Evolutionary conservation across 1,140 invertebrate species (phyloP), one percentile per base, ranked within the genome.

Genomic region (Solen grandis): DNA sequence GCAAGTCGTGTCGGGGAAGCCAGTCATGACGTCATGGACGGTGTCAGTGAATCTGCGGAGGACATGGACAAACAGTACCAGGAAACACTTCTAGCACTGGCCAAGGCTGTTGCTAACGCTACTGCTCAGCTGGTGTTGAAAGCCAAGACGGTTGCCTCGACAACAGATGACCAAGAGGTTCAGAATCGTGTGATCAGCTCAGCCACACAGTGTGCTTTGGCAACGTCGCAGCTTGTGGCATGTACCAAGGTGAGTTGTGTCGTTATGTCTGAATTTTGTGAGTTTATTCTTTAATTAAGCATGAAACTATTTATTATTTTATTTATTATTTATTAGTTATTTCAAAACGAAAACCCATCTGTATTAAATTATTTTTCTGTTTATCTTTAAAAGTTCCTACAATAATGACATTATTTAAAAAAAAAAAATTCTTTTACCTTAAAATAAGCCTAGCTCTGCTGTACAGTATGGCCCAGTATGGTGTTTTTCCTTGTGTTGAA

Each of bases 141-240:
- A 81, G 93, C 93, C 5, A 94, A 94, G 85, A 92, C 89, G 54
- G 91, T 94, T 35, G 93, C 98, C 0, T 95, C 96, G 5, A 97
- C 96, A 62, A 97, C 97, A 88, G 93, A 94, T 27, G 94, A 95
- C 78, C 92, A 94, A 76, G 92, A 89, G 4, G 87, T 93, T 36
- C 93, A 94, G 87, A 98, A 99, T 92, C 94, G 95, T 84, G 97
- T 99, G 1, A 99, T 99, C 84, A 96, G 95, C 13, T 96, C 97
- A 0, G 99, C 99, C 0, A 99, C 98, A 0, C 96, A 99, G 91
- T 99, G 98, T 92, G 99, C 99, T 0, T 93, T 99, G 33, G 97
- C 98, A 0, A 99, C 99, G 0, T 99, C 97, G 36, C 99, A 99
- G 90, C 93, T 99, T 0, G 98, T 99, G 0, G 98, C 99, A 0